These are phyloP conservation scores for Lamellibrachia satsuma DNA, from an alignment of 2,888 invertebrate genomes.

Conservation along the genomic window DNA sequence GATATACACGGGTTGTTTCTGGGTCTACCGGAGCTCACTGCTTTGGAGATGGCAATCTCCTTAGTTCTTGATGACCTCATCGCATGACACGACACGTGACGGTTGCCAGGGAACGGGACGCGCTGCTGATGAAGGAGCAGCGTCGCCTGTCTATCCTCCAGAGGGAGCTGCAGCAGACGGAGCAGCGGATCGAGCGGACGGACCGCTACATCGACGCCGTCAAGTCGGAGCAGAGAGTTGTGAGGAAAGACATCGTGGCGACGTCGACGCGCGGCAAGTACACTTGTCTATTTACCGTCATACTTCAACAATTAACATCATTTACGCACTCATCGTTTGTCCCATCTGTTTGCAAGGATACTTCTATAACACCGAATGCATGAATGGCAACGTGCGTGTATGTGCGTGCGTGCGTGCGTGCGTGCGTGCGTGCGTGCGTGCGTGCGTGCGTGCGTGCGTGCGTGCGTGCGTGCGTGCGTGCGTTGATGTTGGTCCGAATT, in stretches of 20 bases:
- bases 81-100: not conserved
- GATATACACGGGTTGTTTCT: no score
- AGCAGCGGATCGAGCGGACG: not conserved
- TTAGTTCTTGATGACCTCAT: not conserved
- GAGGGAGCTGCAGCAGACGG: not conserved
- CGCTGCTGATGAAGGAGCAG: not conserved
- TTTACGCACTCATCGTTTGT: no score
- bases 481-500: not conserved
- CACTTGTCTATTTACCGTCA: not conserved
- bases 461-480: not conserved
- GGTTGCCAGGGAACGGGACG: slow-evolving; percentile 17
- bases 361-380: not conserved
- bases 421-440: slow-evolving; percentile 18
- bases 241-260: not conserved
- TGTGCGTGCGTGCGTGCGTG: not conserved
- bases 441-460: not conserved
- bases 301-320: no score
- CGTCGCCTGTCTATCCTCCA: not conserved
- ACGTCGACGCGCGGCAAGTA: not conserved
- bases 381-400: not conserved
- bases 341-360: no score
- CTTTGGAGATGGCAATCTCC: not conserved
- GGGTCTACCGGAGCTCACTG: not conserved
- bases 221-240: not conserved
- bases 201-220: slow-evolving; percentile 10